Conservation (phyloP, 2,113 vertebrate species). For the Macrotis lagotis region DNA sequence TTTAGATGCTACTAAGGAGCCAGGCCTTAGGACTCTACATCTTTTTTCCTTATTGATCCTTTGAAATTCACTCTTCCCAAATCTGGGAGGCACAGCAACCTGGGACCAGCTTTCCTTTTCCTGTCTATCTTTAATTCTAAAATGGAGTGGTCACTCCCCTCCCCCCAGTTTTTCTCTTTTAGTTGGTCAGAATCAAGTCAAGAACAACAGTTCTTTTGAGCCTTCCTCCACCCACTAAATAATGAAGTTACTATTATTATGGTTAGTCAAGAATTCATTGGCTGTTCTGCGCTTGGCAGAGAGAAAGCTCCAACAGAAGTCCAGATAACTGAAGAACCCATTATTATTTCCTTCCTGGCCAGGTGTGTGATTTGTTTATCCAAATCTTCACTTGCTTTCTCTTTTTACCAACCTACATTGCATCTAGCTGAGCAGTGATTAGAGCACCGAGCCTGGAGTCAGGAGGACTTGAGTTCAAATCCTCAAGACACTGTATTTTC, state of each 20-base stretch:
- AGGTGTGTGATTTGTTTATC: neutral
- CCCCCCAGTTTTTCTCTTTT: neutral
- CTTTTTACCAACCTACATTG: too few species aligned
- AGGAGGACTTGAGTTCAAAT: too few species aligned
- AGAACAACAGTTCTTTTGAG: neutral
- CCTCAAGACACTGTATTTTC: too few species aligned
- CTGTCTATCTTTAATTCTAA: neutral
- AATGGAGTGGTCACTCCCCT: neutral
- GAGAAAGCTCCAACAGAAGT: neutral
- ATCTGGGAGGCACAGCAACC: too few species aligned
- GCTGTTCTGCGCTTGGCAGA: neutral
- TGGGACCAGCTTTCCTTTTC: neutral
- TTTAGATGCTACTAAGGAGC: neutral
- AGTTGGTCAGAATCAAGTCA: neutral
- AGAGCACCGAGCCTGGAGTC: too few species aligned
- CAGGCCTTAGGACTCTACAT: neutral
- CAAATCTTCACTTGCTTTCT: neutral
- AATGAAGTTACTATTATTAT: neutral
- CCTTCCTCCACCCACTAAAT: neutral
- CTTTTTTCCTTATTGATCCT: neutral
- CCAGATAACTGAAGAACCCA: neutral
- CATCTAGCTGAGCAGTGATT: too few species aligned
- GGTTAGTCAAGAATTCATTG: neutral
- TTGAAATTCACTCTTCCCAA: neutral
- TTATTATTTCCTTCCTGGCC: neutral